Base-by-base conservation (phyloP, 2,888 invertebrate species). In the Herminia tarsipennalis region DNA sequence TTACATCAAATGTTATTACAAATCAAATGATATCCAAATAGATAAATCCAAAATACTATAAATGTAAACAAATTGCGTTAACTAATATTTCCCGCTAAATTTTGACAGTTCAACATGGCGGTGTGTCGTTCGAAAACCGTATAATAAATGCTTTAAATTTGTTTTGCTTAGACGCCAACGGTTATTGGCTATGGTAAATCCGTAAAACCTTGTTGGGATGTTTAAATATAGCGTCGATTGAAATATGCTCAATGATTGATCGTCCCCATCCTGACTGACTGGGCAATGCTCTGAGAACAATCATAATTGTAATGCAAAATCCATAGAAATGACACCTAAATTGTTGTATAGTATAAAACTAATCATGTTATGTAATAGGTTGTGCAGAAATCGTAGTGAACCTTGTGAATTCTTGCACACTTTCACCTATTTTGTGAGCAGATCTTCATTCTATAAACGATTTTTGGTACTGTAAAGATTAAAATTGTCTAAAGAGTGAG, bases 221-320 rank as follows among this genome's bases (percentile, higher is more conserved):
- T 73, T 43, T 30, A 36, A 74, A 70, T 61, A 72, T 73, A 76
- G 77, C 74, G 77, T 74, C 73, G 80, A 73, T 76, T 70, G 70
- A 76, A 66, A 64, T 75, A 84, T 84, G 88, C 87, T 88, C 87
- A 87, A 88, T 77, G 77, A 50, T 77, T 70, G 83, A 81, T 73
- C 41, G 80, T 83, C 81, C 60, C 56, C 57, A 71, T 77, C 70
- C 73, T 66, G 40, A 56, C 74, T 76, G 69, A 69, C 74, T 77
- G 68, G 73, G 70, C 60, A 59, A 50, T 44, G 48, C 46, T 34
- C 33, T 17, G 5, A 8, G 20, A 17, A 8, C 2, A 8, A 22
- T 5, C 1, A 9, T 3, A 4, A 8, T 10, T n/a, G n/a, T n/a
- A n/a, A n/a, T n/a, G n/a, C n/a, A n/a, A n/a, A n/a, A n/a, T n/a